Percentiles rank a stretch among this genome's conserved stretches.
Evolutionary conservation across 2,888 invertebrate genomes (phyloP).

Genomic region (Amblyjoppa proteus): DNA sequence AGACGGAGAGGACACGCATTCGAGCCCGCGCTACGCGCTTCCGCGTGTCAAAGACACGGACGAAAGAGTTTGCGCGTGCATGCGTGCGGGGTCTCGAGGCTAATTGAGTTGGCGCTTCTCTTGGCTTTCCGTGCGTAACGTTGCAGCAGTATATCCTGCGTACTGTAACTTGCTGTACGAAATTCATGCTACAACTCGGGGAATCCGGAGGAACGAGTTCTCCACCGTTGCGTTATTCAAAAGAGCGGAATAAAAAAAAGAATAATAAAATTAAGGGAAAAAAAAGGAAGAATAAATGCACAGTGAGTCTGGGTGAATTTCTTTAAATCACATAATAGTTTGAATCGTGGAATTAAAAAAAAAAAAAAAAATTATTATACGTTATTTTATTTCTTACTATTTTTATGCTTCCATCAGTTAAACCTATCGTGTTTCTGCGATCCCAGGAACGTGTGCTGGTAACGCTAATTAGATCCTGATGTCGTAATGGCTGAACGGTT

Average conservation of each 20-base stretch:
- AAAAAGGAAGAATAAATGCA: constrained; percentile 2
- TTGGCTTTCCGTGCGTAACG: constrained; percentile 6
- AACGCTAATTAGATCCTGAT: constrained; percentile 56
- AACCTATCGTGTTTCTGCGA: constrained; percentile 17
- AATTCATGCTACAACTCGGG: constrained; percentile 15
- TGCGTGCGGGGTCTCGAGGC: constrained; percentile 23
- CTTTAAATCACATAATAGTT: neutral
- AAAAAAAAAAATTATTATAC: neutral
- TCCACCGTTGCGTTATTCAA: constrained; percentile 37
- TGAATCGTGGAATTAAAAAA: neutral
- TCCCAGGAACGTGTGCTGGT: constrained; percentile 26
- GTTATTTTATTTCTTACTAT: neutral
- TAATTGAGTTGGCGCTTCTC: constrained; percentile 50
- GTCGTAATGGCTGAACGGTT: constrained; percentile 63
- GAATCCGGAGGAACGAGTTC: constrained; percentile 49
- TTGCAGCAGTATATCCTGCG: constrained; percentile 13
- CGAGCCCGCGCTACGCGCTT: constrained; percentile 47
- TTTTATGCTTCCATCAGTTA: constrained; percentile 2
- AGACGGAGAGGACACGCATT: constrained; percentile 33
- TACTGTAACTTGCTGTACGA: constrained; percentile 1
- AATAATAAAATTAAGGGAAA: neutral
- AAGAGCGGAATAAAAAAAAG: constrained; percentile 5
- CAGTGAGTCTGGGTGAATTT: constrained; percentile 24
- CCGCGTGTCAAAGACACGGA: constrained; percentile 45
- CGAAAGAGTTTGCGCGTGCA: constrained; percentile 21